Evolutionary conservation across 2,113 vertebrate species (phyloP), one percentile per base, ranked within the genome.

Genomic region (Peromyscus maniculatus): DNA sequence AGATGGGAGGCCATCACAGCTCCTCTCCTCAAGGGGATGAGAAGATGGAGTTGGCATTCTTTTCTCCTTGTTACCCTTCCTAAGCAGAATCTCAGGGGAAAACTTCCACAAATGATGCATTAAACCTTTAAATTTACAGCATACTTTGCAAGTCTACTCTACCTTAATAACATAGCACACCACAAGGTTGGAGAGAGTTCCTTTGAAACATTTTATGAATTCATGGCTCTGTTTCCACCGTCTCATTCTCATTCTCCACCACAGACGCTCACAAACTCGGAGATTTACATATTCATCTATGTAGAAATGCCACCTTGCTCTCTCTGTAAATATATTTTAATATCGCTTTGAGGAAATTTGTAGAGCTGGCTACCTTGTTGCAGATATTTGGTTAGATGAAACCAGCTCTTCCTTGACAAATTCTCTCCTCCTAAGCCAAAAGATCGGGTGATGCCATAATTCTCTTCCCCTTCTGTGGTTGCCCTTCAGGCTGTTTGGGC

Each of bases 41-140:
- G 89, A 91, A 72, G n/a, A 74, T 46, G 43, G 79, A 96, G 84
- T 43, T 92, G 83, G 24, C 31, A 72, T 92, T 19, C 16, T 5
- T 97, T 96, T 93, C 66, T 95, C 67, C 59, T 96, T 87, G 62
- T 55, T 97, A 94, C 79, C 94, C 79, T 97, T 96, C 94, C 93
- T 86, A 79, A 83, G 64, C 86, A 92, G 87, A 97, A 95, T 97
- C 95, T 96, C 90, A 83, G 89, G 96, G 91, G 93, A 96, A 97
- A 97, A 98, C 93, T 97, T 97, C 86, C 95, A 83, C 95, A 97
- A 98, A 96, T 95, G 97, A 95, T 95, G 93, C 90, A 79, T 96
- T 97, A 91, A 97, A 97, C 94, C 97, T 97, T 93, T 90, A 97
- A 93, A 97, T 97, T 98, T 98, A 97, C 80, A 96, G 72, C 33